Base-by-base conservation (phyloP, 2,113 vertebrate species). In the Otis tarda region DNA sequence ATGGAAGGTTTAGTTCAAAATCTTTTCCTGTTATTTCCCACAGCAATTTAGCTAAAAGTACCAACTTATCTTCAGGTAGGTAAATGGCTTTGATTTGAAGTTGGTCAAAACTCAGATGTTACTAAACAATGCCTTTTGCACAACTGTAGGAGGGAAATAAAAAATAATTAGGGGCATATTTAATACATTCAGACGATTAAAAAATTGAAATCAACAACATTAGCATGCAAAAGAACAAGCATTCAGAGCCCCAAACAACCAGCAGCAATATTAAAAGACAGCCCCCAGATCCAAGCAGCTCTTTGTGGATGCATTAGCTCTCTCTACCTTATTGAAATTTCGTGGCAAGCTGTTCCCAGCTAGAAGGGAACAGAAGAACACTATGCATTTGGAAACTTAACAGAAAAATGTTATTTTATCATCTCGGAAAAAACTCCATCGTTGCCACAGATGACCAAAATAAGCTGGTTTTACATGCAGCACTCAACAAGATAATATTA, bases 251-350 rank as follows among this genome's bases (percentile, higher is more conserved):
- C 71, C 43, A 82, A 93, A 47, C 53, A 95, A 56, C 47, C 70
- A 90, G 23, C 81, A 94, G 45, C 90, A 76, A 39, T 24, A 82
- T n/a, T 60, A 74, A 71, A 83, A 82, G 35, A 47, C 59, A 96
- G 45, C 16, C 47, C 92, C n/a, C 43, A 65, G 56, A 71, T 68
- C 37, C 92, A 83, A 87, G 56, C 80, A 74, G 73, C 28, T 79
- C n/a, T 82, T 68, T 3, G 4, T 55, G 67, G 75, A 53, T 69
- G 41, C 55, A 55, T 79, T 61, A 85, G 41, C 41, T 67, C 55
- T 82, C 68, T 94, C 92, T 94, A 89, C 94, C 95, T 97, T 81
- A 82, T 92, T 78, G 80, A 95, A 95, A 95, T 81, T 93, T 90
- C 12, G 1, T 87, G 93, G 87, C 53, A 95, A 96, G 80, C 73